phyloP scores from a whole-genome alignment of 2,797 vertebrate genomes.

The Ctenopoma multispine region DNA sequence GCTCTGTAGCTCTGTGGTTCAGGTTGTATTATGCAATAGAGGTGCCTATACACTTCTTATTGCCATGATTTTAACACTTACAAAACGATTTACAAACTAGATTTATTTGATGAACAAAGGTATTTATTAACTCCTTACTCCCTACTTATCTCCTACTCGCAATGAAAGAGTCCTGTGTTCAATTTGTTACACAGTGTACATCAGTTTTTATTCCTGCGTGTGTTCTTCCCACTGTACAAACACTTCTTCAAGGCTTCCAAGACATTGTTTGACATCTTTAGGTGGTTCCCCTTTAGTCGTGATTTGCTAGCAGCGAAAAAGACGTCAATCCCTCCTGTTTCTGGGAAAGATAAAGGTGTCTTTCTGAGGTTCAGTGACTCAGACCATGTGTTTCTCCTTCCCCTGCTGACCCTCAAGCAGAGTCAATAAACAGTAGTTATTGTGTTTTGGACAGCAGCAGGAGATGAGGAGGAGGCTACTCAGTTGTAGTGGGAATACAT shows the following conservation, averaged over 20 bases:
- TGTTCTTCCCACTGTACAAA: conserved; percentile 62
- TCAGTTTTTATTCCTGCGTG: conserved; percentile 28
- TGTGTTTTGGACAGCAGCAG: conserved; percentile 74
- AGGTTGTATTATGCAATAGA: conserved; percentile 1
- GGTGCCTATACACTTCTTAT: neutral
- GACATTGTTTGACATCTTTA: conserved; percentile 78
- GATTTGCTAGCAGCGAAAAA: conserved; percentile 76
- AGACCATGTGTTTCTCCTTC: conserved; percentile 77
- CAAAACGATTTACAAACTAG: conserved; percentile 10
- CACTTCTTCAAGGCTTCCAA: conserved; percentile 76
- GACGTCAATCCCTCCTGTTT: conserved; percentile 69
- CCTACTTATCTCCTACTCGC: conserved; percentile 12
- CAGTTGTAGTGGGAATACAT: conserved; percentile 36
- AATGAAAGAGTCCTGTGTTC: conserved; percentile 19
- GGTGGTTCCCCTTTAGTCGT: conserved; percentile 72
- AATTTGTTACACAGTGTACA: conserved; percentile 8
- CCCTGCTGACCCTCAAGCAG: conserved; percentile 65
- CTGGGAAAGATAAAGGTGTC: conserved; percentile 79
- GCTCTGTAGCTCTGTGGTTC: conserved; percentile 7
- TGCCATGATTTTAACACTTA: conserved; percentile 1
- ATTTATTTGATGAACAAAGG: conserved; percentile 26
- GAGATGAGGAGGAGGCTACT: conserved; percentile 53
- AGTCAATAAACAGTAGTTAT: conserved; percentile 82
- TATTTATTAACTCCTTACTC: too few relatives aligned
- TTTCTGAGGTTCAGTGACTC: conserved; percentile 75